Conservation (phyloP, 2,888 invertebrate species). For the Campoplex capitator region DNA sequence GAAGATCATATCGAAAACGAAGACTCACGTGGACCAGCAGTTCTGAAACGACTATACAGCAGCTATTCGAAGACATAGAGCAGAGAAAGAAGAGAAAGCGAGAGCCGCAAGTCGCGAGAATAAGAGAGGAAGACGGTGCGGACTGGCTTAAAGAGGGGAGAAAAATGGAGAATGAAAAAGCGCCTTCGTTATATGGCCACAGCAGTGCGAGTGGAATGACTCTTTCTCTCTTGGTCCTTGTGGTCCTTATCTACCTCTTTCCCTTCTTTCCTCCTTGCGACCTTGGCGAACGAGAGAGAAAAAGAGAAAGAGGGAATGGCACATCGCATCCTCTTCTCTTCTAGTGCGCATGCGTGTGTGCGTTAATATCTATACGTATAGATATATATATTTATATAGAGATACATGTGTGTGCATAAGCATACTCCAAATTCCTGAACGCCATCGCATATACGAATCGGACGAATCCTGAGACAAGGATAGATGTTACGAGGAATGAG, state of each 20-base stretch:
- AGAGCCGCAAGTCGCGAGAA: not conserved
- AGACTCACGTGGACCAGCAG: not conserved
- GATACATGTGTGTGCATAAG: not conserved
- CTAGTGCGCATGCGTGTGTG: conserved; percentile 38
- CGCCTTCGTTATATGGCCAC: conserved; percentile 42
- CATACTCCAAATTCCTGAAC: conserved; percentile 67
- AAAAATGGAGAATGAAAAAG: conserved; percentile 36
- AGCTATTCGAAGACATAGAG: not conserved
- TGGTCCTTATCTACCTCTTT: conserved; percentile 50
- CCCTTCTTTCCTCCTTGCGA: conserved; percentile 57
- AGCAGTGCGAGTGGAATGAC: not conserved
- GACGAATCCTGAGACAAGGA: conserved; percentile 55
- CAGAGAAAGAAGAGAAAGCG: not conserved
- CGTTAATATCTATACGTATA: conserved; percentile 34
- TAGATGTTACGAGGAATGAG: conserved; percentile 39
- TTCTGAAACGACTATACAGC: not conserved
- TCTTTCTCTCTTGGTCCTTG: conserved; percentile 52
- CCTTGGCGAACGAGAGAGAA: conserved; percentile 56
- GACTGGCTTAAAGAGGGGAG: conserved; percentile 3
- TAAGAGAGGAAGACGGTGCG: conserved; percentile 16
- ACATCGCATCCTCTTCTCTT: conserved; percentile 24
- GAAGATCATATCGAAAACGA: conserved; percentile 5
- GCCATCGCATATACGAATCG: conserved; percentile 61
- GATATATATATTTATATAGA: conserved; percentile 24
- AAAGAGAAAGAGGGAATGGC: conserved; percentile 30